These are phyloP conservation scores for Xerus rutilus DNA, from an alignment of 2,797 vertebrate genomes.

Conservation along the genomic window DNA sequence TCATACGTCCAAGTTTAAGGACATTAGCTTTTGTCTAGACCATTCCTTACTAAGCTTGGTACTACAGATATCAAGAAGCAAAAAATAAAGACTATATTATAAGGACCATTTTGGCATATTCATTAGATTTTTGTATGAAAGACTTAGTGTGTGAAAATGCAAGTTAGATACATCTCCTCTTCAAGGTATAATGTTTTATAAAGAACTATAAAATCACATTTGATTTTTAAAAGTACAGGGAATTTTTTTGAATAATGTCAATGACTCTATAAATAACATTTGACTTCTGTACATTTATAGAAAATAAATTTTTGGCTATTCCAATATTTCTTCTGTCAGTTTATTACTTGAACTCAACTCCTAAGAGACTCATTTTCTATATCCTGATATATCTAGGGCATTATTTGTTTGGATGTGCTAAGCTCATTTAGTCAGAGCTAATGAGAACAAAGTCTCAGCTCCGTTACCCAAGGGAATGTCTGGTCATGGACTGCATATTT, in stretches of 20 bases:
- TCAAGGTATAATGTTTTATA: constrained; percentile 1
- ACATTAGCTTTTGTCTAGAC: not conserved
- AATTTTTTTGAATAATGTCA: not conserved
- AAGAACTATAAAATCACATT: not conserved
- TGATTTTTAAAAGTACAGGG: not conserved
- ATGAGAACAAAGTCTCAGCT: constrained; percentile 67
- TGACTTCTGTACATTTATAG: constrained; percentile 19
- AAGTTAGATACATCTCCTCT: not conserved
- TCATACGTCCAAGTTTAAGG: not conserved
- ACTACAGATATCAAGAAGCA: not conserved
- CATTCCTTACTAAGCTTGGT: not conserved
- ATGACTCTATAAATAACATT: not conserved
- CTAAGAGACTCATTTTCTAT: constrained; percentile 44
- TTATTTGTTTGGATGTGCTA: constrained; percentile 59
- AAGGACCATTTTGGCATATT: not conserved
- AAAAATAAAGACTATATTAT: not conserved
- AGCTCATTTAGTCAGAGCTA: constrained; percentile 58
- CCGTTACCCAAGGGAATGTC: not conserved
- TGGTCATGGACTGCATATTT: not conserved
- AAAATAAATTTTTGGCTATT: constrained; percentile 34
- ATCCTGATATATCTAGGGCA: constrained; percentile 45
- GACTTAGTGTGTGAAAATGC: not conserved
- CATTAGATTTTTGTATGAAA: not conserved
- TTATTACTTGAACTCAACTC: constrained; percentile 56
- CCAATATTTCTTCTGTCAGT: constrained; percentile 40